Conservation (phyloP, 2,888 invertebrate genomes). For the Trachelus troglodyta region DNA sequence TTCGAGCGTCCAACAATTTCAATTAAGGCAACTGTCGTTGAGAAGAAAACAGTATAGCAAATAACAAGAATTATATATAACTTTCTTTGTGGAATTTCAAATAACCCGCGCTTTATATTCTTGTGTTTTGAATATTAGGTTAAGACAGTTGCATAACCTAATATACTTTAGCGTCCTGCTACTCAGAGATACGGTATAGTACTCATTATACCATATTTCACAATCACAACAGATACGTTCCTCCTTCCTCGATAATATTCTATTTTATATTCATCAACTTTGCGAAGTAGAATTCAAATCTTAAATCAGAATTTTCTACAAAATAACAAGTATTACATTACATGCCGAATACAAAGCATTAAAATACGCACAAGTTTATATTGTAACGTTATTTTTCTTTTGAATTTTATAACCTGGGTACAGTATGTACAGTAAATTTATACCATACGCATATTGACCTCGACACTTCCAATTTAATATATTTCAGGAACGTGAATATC, state of each 20-base stretch:
- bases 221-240: too few species aligned
- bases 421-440: background rate
- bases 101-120: background rate
- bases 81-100: background rate
- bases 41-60: background rate
- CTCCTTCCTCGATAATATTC: too few species aligned
- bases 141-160: too few species aligned
- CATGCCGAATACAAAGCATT: background rate
- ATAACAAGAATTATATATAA: background rate
- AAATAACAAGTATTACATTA: background rate
- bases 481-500: background rate
- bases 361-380: too few species aligned
- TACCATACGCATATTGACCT: background rate
- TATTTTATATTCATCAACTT: too few species aligned
- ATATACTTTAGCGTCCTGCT: too few species aligned
- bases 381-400: too few species aligned
- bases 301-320: background rate
- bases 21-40: background rate
- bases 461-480: background rate
- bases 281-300: too few species aligned
- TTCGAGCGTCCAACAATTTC: background rate
- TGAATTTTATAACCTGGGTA: background rate
- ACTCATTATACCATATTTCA: too few species aligned
- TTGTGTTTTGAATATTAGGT: background rate
- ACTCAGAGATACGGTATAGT: too few species aligned